A percentile compares a stretch with the other conserved stretches of the same genome.
Evolutionary conservation across 2,113 vertebrate genomes (phyloP).

Genomic region (Otolemur garnettii): DNA sequence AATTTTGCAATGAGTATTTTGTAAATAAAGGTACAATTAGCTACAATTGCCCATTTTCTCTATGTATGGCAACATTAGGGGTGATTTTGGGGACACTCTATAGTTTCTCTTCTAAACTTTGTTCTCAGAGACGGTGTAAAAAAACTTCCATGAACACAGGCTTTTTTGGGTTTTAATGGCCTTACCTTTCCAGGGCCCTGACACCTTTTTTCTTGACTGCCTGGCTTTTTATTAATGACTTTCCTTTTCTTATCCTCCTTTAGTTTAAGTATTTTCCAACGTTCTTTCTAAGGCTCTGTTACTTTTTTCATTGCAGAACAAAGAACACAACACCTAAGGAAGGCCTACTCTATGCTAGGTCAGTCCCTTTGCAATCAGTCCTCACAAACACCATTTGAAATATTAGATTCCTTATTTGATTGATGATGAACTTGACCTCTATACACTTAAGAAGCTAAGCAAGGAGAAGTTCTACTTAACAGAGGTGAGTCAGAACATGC

Average conservation of each 20-base stretch:
- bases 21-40: too few relatives aligned
- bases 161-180: neutral
- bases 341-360: neutral
- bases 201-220: neutral
- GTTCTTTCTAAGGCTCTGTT: neutral
- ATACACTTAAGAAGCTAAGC: neutral
- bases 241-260: slow-evolving; percentile 38
- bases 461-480: neutral
- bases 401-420: slow-evolving; percentile 2
- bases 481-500: neutral
- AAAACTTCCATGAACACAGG: slow-evolving; percentile 65
- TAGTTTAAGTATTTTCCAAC: neutral
- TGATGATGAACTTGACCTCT: neutral
- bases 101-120: slow-evolving; percentile 44
- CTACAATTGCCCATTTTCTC: too few relatives aligned
- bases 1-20: too few relatives aligned
- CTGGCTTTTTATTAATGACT: neutral
- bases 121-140: slow-evolving; percentile 23
- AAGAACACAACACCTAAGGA: neutral
- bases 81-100: too few relatives aligned
- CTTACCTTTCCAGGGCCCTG: neutral
- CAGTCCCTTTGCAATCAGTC: neutral
- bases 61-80: too few relatives aligned
- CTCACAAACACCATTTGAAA: neutral
- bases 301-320: neutral